phyloP scores from a whole-genome alignment of 1,140 invertebrate species.

The Drosophila tristis region DNA sequence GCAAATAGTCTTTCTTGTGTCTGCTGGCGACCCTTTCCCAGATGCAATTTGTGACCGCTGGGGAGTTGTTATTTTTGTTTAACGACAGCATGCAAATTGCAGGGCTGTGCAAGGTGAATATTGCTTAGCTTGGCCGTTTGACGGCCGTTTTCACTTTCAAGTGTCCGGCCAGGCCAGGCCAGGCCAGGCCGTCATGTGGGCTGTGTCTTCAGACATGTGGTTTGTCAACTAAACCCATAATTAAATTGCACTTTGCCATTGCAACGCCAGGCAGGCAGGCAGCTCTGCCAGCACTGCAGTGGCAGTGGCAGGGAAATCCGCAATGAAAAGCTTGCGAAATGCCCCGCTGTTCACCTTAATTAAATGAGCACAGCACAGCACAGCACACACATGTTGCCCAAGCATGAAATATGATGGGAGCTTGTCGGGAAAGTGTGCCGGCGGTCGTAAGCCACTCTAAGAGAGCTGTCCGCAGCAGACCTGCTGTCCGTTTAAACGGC shows the following conservation, averaged over 20 bases:
- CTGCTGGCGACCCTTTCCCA: conserved; percentile 1
- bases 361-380: conserved; percentile 60
- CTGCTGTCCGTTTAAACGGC: neutral
- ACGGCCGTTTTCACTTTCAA: conserved; percentile 70
- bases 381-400: conserved; percentile 27
- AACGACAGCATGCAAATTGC: conserved; percentile 55
- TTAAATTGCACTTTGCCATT: conserved; percentile 75
- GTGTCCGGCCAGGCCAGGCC: conserved; percentile 8
- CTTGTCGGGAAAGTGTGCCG: conserved; percentile 64
- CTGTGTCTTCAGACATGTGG: conserved; percentile 22
- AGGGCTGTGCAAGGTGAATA: conserved; percentile 37
- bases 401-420: conserved; percentile 27
- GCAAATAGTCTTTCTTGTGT: conserved; percentile 14
- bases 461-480: conserved; percentile 25
- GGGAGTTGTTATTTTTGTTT: conserved; percentile 30
- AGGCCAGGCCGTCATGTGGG: conserved; percentile 30
- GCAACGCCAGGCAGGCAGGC: conserved; percentile 15
- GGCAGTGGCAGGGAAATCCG: conserved; percentile 10
- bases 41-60: neutral
- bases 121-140: neutral
- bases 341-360: conserved; percentile 55
- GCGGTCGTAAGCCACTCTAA: conserved; percentile 5
- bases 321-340: conserved; percentile 54
- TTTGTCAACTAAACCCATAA: conserved; percentile 60
- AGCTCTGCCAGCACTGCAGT: no score